Conservation (phyloP, 2,797 vertebrate species). For the Channa striata region DNA sequence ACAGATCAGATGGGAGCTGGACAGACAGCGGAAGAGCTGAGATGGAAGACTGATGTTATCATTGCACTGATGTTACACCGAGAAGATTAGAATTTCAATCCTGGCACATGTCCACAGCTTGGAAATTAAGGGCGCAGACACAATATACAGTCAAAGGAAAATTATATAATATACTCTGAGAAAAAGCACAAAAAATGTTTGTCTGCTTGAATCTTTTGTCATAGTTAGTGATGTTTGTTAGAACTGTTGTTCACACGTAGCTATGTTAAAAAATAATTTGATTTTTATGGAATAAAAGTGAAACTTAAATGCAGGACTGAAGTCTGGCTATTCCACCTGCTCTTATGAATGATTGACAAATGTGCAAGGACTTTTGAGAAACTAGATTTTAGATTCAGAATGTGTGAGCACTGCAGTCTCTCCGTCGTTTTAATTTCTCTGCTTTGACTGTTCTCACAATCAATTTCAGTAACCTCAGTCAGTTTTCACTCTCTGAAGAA, state of each 20-base stretch:
- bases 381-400: conserved; percentile 40
- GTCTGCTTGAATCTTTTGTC: conserved; percentile 14
- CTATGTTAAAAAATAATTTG: conserved; percentile 15
- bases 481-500: conserved; percentile 24
- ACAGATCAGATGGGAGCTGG: conserved; percentile 66
- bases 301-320: no score
- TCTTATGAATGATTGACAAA: conserved; percentile 41
- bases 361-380: conserved; percentile 24
- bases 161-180: conserved; percentile 18
- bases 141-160: conserved; percentile 22
- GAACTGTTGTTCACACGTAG: conserved; percentile 3
- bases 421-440: conserved; percentile 32
- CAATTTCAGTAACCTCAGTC: conserved; percentile 40
- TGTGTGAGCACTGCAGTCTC: conserved; percentile 33
- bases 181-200: conserved; percentile 15
- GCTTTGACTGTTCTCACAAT: conserved; percentile 17
- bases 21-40: conserved; percentile 68
- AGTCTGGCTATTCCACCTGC: conserved; percentile 31
- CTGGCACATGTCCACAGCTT: conserved; percentile 52
- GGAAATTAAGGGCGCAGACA: conserved; percentile 51
- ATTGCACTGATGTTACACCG: conserved; percentile 62
- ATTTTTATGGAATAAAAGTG: background rate
- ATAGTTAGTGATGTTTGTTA: conserved; percentile 39
- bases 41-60: conserved; percentile 73
- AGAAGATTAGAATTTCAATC: conserved; percentile 69